phyloP scores from a whole-genome alignment of 2,113 vertebrate genomes.

The Macaca nemestrina region DNA sequence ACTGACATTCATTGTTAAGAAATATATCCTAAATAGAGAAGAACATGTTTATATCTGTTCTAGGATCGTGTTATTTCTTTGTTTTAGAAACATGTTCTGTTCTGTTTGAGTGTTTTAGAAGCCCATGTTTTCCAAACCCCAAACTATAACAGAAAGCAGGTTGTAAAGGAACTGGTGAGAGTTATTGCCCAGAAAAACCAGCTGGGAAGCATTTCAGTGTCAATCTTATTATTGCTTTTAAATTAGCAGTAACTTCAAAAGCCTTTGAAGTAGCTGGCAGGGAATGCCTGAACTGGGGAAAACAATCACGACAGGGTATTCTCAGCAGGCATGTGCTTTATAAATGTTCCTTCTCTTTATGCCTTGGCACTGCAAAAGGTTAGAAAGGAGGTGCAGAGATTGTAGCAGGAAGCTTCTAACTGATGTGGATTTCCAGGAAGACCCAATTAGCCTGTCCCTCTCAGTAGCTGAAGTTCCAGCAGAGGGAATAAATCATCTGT shows the following conservation, averaged over 20 bases:
- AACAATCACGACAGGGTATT: slow-evolving; percentile 54
- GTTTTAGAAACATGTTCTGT: slow-evolving; percentile 66
- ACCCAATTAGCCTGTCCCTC: slow-evolving; percentile 70
- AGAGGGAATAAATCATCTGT: slow-evolving; percentile 69
- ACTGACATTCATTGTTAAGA: not conserved
- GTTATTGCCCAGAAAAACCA: slow-evolving; percentile 70
- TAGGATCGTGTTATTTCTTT: slow-evolving; percentile 42
- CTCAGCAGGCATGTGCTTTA: slow-evolving; percentile 62
- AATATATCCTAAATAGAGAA: not conserved
- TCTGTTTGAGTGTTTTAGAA: slow-evolving; percentile 68
- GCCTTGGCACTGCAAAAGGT: slow-evolving; percentile 36
- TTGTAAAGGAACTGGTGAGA: slow-evolving; percentile 66
- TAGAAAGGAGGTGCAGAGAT: slow-evolving; percentile 41
- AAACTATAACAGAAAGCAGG: slow-evolving; percentile 70
- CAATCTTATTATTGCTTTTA: slow-evolving; percentile 78
- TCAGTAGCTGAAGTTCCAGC: slow-evolving; percentile 40
- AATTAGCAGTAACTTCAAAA: slow-evolving; percentile 76
- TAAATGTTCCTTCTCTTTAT: slow-evolving; percentile 20
- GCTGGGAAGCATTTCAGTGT: slow-evolving; percentile 77
- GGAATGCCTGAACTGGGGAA: slow-evolving; percentile 33
- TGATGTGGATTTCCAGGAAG: slow-evolving; percentile 55
- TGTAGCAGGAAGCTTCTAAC: slow-evolving; percentile 65
- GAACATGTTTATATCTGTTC: not conserved
- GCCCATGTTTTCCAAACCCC: slow-evolving; percentile 63
- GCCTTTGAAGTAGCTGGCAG: slow-evolving; percentile 74